Base-by-base conservation (phyloP, 1,140 invertebrate species). In the Lucilia sericata region DNA sequence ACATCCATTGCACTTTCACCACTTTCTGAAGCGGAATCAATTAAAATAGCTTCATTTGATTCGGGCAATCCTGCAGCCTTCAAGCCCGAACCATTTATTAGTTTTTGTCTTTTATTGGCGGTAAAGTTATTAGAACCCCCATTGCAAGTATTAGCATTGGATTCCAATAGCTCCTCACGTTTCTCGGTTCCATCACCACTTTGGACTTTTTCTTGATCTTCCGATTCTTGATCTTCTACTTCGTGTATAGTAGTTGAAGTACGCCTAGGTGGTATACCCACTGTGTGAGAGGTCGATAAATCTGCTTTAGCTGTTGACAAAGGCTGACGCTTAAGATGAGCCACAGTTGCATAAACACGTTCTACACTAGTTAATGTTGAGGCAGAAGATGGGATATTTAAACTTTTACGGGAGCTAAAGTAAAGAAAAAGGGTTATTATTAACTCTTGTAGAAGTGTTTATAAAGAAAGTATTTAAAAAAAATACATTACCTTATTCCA, bases 361-460 rank as follows among this genome's bases (percentile, higher is more conserved):
- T 82, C 13, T 81, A 84, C 76, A 85, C 85, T 76, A 76, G 84
- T 82, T 83, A 70, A 81, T 81, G 78, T 74, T 82, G 84, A 30
- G 75, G 70, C 55, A n/a, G 75, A n/a, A 47, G 83, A 65, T 4
- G 86, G 85, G 80, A 90, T 87, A 84, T 90, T 90, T 51, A 90
- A 55, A 13, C 85, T 86, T 8, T 89, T 87, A 21, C 89, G 86
- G 10, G 86, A 86, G 42, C 88, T 90, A 74, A 76, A 78, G 65
- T 30, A n/a, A 78, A 81, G 74, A 36, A 7, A 14, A 30, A 30
- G 25, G n/a, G n/a, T n/a, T n/a, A n/a, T n/a, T n/a, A n/a, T n/a
- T n/a, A n/a, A n/a, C n/a, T n/a, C n/a, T n/a, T n/a, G n/a, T n/a
- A n/a, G n/a, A n/a, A n/a, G n/a, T n/a, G n/a, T n/a, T n/a, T n/a